phyloP scores from a whole-genome alignment of 2,888 invertebrate species.

The Phanerotoma sp. region DNA sequence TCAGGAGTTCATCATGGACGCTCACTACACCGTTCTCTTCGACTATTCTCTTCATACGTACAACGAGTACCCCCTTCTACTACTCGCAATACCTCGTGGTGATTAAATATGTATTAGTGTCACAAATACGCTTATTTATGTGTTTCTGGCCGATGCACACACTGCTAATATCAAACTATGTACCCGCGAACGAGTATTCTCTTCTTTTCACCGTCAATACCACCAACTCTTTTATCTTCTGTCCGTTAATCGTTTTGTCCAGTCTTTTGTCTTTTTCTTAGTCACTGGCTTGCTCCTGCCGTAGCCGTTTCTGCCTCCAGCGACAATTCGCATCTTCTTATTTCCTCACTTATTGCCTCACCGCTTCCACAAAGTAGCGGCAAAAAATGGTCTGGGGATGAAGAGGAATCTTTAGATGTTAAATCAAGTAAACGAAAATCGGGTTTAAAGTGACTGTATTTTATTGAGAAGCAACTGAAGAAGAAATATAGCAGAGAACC shows the following conservation, averaged over 20 bases:
- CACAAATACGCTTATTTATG: slow-evolving; percentile 22
- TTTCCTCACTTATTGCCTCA: neutral
- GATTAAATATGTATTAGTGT: slow-evolving; percentile 24
- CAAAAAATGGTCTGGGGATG: neutral
- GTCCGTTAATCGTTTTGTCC: neutral
- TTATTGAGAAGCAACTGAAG: neutral
- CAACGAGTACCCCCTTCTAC: neutral
- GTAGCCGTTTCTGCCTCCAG: slow-evolving; percentile 3
- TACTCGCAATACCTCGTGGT: neutral
- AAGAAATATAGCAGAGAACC: neutral
- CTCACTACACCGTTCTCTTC: slow-evolving; percentile 16
- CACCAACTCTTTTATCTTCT: neutral
- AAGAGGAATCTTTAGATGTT: no score
- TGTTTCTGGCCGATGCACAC: slow-evolving; percentile 4
- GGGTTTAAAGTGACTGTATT: neutral
- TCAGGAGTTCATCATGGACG: slow-evolving; percentile 13
- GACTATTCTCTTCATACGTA: slow-evolving; percentile 3
- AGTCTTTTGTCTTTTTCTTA: neutral
- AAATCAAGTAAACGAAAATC: neutral
- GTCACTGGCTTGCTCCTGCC: neutral
- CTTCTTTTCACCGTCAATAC: neutral
- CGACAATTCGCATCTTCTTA: slow-evolving; percentile 7
- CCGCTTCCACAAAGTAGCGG: neutral
- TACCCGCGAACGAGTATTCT: neutral
- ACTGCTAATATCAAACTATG: neutral